Base-by-base conservation (phyloP, 2,113 vertebrate species). In the Ibidorhyncha struthersii region DNA sequence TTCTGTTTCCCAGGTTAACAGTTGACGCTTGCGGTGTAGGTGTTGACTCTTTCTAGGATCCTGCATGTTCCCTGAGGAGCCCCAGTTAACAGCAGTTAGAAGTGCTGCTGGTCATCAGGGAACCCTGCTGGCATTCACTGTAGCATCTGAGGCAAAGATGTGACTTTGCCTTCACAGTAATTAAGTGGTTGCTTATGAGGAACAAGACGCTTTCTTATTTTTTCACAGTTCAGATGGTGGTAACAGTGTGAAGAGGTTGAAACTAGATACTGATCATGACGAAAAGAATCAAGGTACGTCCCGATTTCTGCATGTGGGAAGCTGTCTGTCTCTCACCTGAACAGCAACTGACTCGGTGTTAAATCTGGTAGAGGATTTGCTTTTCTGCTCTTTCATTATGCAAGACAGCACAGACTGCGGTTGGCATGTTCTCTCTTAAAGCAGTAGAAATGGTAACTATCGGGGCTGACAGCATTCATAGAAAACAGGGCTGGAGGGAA, bases 191-290 rank as follows among this genome's bases (percentile, higher is more conserved):
- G 73, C 66, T 47, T 77, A 14, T 58, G 70, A 87, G 67, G 66
- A 89, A 82, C 69, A 84, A n/a, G 97, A 41, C 76, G 38, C 70
- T 94, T 94, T 73, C 34, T 32, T 41, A 14, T 47, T 95, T 98
- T 88, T 98, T 26, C 98, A 96, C 96, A 99, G 98, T 76, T 99
- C 99, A 85, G 99, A 99, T 97, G 99, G 98, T 12, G 98, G 99
- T 91, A 99, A 99, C 91, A 98, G 98, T 87, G 98, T 98, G 93
- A 99, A 99, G 98, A 99, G 99, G 92, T 98, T 99, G 98, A 99
- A 99, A 94, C 89, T 98, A 65, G 99, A 99, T n/a, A 90, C 97
- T 55, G 97, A 98, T 56, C 97, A 98, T 2, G 98, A 98, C 0
- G 98, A 98, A 52, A 98, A 98, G 79, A 97, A 89, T 94, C 97